Evolutionary conservation across 2,113 vertebrate genomes (phyloP), one percentile per base, ranked within the genome.

Genomic region (Oncorhynchus gorbuscha): DNA sequence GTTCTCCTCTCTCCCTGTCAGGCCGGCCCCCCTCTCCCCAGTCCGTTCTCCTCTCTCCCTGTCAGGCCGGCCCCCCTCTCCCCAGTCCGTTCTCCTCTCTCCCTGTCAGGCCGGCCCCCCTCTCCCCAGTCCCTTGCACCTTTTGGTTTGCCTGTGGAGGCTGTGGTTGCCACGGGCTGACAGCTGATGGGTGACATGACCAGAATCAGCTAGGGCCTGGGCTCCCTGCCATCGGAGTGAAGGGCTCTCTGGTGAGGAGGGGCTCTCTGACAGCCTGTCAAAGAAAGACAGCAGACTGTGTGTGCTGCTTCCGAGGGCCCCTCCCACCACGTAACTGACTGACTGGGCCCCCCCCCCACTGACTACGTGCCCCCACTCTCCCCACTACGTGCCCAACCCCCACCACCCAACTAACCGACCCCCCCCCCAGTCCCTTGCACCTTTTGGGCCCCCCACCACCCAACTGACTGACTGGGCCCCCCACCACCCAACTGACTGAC

Each of bases 241-340:
- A 92, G 92, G 87, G 84, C 82, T 79, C 79, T 78, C 89, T 85
- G 80, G 86, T 84, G 89, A 79, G 86, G 88, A 71, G 20, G 72
- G 91, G 89, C 87, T 89, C 39, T 45, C 87, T 95, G 94, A 95
- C 94, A 94, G 84, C 82, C 26, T 90, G 89, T 94, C 93, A 86
- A 55, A 55, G 16, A 55, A 14, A 18, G 51, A 55, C 49, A 55
- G 51, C 83, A 86, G 90, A 71, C 35, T 55, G 16, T 45, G 39
- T 45, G 39, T 39, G 39, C 39, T 9, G 39, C 39, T 11, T 45
- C 39, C 39, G 3, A 11, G 35, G 8, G 8, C 39, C 39, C 9
- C 8, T 11, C 39, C 39, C 39, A 45, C 39, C 9, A 11, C 39
- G 2, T 2, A 45, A 45, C 39, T 45, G 39, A 11, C 39, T 12